These are phyloP conservation scores for Blennius ocellaris DNA, from an alignment of 2,113 vertebrate species.

Conservation along the genomic window DNA sequence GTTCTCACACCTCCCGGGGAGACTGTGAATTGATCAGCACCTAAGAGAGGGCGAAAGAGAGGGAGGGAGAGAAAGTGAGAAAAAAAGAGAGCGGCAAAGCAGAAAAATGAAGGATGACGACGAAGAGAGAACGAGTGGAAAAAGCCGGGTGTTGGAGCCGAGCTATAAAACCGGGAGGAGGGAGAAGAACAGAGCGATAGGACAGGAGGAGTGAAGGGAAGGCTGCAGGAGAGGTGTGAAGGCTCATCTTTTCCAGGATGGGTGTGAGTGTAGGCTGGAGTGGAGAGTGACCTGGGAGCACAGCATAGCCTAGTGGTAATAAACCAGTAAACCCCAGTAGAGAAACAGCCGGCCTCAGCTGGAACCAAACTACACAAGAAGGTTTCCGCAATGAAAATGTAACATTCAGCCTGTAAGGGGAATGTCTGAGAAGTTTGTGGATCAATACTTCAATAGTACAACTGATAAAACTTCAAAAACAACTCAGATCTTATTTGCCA, in stretches of 20 bases:
- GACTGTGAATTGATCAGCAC: slow-evolving; percentile 88
- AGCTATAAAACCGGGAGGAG: slow-evolving; percentile 53
- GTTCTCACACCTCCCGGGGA: slow-evolving; percentile 79
- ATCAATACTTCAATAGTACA: slow-evolving; percentile 17
- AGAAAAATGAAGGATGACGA: slow-evolving; percentile 62
- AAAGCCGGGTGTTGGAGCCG: slow-evolving; percentile 54
- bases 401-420: not conserved
- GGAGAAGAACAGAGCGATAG: slow-evolving; percentile 3
- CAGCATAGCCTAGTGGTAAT: slow-evolving; percentile 64
- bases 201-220: slow-evolving; percentile 40
- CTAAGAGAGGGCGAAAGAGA: slow-evolving; percentile 68
- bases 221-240: slow-evolving; percentile 81
- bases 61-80: slow-evolving; percentile 62
- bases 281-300: slow-evolving; percentile 64
- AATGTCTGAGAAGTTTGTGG: not conserved
- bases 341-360: slow-evolving; percentile 28
- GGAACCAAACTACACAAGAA: not conserved
- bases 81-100: slow-evolving; percentile 47
- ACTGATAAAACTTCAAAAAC: not conserved
- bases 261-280: slow-evolving; percentile 61
- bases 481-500: not conserved
- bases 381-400: slow-evolving; percentile 1
- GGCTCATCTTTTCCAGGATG: slow-evolving; percentile 80
- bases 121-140: slow-evolving; percentile 62
- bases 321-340: slow-evolving; percentile 56